Base-by-base conservation (phyloP, 1,140 invertebrate species). In the Polypedilum vanderplanki region DNA sequence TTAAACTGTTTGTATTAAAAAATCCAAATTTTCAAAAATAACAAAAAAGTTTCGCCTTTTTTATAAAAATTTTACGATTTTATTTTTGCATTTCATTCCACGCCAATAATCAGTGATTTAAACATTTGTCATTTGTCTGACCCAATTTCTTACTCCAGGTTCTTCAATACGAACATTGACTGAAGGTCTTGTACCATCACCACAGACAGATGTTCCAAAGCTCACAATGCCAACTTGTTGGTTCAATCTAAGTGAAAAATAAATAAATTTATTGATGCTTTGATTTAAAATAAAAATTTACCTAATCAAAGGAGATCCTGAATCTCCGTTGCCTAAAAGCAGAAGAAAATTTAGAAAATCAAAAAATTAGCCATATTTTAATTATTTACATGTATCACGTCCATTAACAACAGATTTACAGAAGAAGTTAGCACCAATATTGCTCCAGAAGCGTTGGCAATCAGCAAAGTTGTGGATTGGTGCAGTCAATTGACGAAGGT, bases 391-490 rank as follows among this genome's bases (percentile, higher is more conserved):
- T 15, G 46, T n/a, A 57, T 57, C 46, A 57, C 12, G 12, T 12
- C 10, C 10, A 57, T 57, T 57, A 57, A 57, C n/a, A 12, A 57
- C 46, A 57, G 46, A 57, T 57, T 57, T 57, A 57, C 46, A 57
- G 46, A 57, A 57, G 46, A 57, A 57, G 7, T 15, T 15, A 15
- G 46, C 1, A n/a, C 46, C 46, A 57, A 57, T 57, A 7, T 46
- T 46, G 4, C 1, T 57, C 46, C 46, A 57, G 3, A 57, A 57
- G 4, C 46, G 46, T 12, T n/a, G 12, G n/a, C 46, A 57, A 57
- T 57, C 46, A 57, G 46, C 46, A 57, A n/a, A n/a, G n/a, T 57
- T 57, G 15, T 57, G 46, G 15, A 57, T 57, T 57, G 46, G 46
- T 15, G 46, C 46, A n/a, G 46, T 57, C 12, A 57, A n/a, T 57